Conservation (phyloP, 2,797 vertebrate species). For the Pelochelys cantorii region DNA sequence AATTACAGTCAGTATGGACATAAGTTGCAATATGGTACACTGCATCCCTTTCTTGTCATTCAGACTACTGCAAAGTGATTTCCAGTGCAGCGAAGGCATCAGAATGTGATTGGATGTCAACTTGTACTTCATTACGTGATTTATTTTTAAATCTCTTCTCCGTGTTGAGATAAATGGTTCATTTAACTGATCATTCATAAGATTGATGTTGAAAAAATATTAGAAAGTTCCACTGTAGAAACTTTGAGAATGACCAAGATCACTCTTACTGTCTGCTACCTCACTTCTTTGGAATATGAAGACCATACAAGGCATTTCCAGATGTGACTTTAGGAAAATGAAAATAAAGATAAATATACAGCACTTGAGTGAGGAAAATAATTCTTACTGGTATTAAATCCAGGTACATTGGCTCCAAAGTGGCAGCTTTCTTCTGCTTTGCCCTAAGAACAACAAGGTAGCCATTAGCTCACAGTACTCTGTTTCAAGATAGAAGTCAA, state of each 20-base stretch:
- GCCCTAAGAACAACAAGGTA: background rate
- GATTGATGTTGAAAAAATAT: constrained; percentile 11
- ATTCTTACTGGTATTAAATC: background rate
- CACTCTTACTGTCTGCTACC: background rate
- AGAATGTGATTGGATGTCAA: background rate
- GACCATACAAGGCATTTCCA: background rate
- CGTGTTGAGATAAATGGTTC: background rate
- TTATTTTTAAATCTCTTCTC: background rate
- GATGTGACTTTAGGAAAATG: background rate
- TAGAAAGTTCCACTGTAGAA: background rate
- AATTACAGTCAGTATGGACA: background rate
- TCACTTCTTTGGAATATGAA: background rate
- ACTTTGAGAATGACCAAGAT: background rate
- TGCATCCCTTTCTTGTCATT: background rate
- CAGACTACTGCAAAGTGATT: background rate
- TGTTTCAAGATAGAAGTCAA: constrained; percentile 13
- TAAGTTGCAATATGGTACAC: background rate
- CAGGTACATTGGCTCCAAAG: background rate
- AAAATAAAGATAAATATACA: constrained; percentile 1
- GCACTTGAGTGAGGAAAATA: background rate
- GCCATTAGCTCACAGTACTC: background rate
- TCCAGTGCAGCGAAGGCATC: background rate
- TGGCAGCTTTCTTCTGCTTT: background rate
- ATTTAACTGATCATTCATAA: background rate
- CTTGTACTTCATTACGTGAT: background rate